phyloP scores from a whole-genome alignment of 2,797 vertebrate species.

The Eremophila alpestris region DNA sequence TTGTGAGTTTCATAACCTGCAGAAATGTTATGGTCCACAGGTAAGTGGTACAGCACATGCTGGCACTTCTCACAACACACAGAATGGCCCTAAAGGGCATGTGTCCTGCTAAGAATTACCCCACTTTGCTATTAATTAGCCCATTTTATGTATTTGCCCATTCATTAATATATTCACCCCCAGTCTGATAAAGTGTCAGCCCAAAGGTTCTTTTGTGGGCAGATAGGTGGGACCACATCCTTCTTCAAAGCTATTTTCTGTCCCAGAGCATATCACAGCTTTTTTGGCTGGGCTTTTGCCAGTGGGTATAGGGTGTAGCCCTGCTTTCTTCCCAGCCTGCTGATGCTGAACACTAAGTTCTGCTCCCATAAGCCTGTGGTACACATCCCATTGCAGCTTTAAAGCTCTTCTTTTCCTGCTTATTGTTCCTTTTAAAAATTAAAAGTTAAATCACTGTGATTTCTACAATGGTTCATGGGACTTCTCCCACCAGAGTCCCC shows the following conservation, averaged over 20 bases:
- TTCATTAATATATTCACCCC: not conserved
- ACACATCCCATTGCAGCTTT: not conserved
- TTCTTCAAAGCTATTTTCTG: not conserved
- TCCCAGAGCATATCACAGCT: not conserved
- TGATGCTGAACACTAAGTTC: not conserved
- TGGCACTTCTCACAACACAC: not conserved
- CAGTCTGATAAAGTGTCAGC: not conserved
- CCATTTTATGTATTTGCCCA: not conserved
- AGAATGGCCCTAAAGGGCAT: not conserved
- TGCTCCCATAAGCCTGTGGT: not conserved
- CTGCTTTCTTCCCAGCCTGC: not conserved
- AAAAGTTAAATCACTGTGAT: not conserved
- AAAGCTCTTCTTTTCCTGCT: not conserved
- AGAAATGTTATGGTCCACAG: not conserved
- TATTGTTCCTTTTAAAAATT: not conserved
- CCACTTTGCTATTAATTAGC: not conserved
- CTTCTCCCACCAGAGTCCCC: not conserved
- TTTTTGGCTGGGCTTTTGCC: not conserved
- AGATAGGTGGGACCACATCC: not conserved
- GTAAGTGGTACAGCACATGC: not conserved
- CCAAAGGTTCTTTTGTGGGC: not conserved
- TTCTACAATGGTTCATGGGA: not conserved
- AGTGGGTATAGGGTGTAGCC: accelerated
- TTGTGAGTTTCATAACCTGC: not conserved
- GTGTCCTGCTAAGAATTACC: not conserved